Evolutionary conservation across 1,140 invertebrate species (phyloP), one percentile per base, ranked within the genome.

Genomic region (Camponotus pennsylvanicus): DNA sequence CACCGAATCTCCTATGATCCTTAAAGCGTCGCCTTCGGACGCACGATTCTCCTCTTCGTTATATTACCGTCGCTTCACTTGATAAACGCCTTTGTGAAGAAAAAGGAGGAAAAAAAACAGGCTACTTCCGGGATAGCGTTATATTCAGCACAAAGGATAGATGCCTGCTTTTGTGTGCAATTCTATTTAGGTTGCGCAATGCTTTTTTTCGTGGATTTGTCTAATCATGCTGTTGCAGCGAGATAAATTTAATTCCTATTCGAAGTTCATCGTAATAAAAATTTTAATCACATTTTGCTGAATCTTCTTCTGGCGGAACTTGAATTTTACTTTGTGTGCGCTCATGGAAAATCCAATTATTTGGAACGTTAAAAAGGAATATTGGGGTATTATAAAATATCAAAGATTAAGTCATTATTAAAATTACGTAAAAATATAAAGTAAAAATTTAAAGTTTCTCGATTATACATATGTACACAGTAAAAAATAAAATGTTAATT

Each of bases 11-110:
- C 69, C 69, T 45, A 63, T 59, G 55, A 83, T 63, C 69, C 69
- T 83, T 83, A 83, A 83, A 83, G 79, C 79, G 69, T 83, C 66
- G 49, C 78, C 55, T 83, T 45, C 79, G 67, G 57, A 83, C 79
- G 79, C 79, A 49, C 79, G 42, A 61, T 83, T 63, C 79, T 55
- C 21, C 27, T 83, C 69, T 83, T 83, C 69, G 79, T 83, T 75
- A 75, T 83, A 83, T 83, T 75, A 83, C 55, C 69, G 67, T 83
- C 79, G 69, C 55, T 83, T 59, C 69, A 27, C 79, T 83, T 83
- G 79, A 83, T 75, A 83, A 75, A 83, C 27, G 79, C 27, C n/a
- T 73, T 45, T 61, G 67, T 63, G 11, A 82, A 42, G 66, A 21
- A 49, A 21, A 73, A 71, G 45, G 61, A 59, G 18, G 15, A 34